A percentile compares a stretch with the other conserved stretches of the same genome.
Evolutionary conservation across 2,113 vertebrate species (phyloP).

Genomic region (Larimichthys polyactis): DNA sequence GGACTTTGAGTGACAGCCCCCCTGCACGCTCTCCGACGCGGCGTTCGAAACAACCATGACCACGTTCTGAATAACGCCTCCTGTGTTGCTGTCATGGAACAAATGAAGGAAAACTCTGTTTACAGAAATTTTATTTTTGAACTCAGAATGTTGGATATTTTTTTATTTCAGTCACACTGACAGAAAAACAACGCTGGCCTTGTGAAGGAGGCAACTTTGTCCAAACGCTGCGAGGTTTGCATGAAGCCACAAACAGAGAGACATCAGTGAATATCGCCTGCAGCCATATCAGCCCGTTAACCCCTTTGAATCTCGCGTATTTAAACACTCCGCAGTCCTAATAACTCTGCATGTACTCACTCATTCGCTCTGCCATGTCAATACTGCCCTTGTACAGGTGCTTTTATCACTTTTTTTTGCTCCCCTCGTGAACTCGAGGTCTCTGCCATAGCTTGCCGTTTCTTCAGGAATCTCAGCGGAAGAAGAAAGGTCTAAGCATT

Average conservation of each 20-base stretch:
- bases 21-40: neutral
- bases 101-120: conserved; percentile 69
- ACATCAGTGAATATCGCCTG: conserved; percentile 26
- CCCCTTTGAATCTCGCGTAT: conserved; percentile 3
- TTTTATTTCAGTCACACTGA: conserved; percentile 19
- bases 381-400: neutral
- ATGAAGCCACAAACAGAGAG: conserved; percentile 33
- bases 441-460: conserved; percentile 32
- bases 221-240: conserved; percentile 15
- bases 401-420: neutral
- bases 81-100: neutral
- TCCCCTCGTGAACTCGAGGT: neutral
- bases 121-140: conserved; percentile 61
- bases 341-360: neutral
- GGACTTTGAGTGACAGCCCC: conserved; percentile 75
- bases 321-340: conserved; percentile 58
- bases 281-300: conserved; percentile 24
- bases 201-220: conserved; percentile 37
- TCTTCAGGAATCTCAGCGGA: conserved; percentile 12
- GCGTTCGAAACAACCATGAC: neutral
- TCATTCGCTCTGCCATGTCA: conserved; percentile 36
- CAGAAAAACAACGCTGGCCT: conserved; percentile 25
- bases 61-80: conserved; percentile 9
- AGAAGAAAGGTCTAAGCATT: conserved; percentile 41
- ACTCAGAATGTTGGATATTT: conserved; percentile 30